phyloP scores from a whole-genome alignment of 2,888 invertebrate species.

The Hypercompe scribonia region DNA sequence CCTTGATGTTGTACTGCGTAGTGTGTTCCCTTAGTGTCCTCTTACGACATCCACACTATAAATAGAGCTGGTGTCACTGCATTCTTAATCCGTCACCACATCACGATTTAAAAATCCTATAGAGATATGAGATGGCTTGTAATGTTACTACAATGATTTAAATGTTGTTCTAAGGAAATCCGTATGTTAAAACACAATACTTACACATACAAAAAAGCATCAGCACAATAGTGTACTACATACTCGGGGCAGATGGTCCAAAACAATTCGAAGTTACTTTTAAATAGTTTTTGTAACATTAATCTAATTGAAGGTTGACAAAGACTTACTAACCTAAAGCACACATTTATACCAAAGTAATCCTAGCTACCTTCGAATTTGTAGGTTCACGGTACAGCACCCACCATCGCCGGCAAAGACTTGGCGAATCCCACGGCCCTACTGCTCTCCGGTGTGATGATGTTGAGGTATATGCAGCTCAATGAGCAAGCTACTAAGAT shows the following conservation, averaged over 20 bases:
- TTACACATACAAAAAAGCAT: no score
- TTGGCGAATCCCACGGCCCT: conserved; percentile 99
- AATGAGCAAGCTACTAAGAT: conserved; percentile 91
- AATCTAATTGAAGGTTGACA: conserved; percentile 1
- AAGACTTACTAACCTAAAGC: conserved; percentile 1
- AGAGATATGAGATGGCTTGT: no score
- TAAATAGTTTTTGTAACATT: background rate
- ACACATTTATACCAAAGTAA: background rate
- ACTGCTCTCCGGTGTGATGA: conserved; percentile 98
- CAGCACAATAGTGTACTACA: no score
- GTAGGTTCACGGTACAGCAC: conserved; percentile 98
- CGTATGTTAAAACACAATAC: no score
- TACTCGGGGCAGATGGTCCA: background rate
- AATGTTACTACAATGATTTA: no score
- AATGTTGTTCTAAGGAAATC: no score
- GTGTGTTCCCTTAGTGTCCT: no score
- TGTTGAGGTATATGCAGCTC: conserved; percentile 96
- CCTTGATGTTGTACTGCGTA: no score
- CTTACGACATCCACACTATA: no score
- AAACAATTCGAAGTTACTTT: background rate
- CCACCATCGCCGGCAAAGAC: conserved; percentile 98
- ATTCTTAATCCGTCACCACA: no score
- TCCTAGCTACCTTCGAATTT: conserved; percentile 5
- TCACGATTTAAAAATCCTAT: no score
- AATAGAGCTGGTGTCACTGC: no score